Conservation (phyloP, 2,888 invertebrate species). For the Craniophora ligustri region DNA sequence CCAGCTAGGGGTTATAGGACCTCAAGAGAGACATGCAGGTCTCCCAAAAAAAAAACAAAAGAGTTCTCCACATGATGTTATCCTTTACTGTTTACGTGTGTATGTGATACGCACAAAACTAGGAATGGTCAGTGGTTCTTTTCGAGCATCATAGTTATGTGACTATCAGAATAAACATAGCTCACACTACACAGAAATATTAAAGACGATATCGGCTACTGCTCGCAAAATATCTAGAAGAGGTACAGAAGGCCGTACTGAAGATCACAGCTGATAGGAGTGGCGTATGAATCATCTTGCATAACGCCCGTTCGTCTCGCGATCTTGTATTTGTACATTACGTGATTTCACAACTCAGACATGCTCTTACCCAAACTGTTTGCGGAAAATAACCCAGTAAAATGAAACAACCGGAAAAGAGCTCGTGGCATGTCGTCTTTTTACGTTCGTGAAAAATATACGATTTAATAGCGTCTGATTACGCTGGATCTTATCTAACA, state of each 20-base stretch:
- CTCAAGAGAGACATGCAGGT: too few relatives aligned
- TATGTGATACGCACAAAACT: too few relatives aligned
- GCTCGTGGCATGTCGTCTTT: slow-evolving; percentile 48
- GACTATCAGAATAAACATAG: too few relatives aligned
- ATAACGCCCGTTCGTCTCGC: slow-evolving; percentile 43
- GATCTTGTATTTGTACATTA: slow-evolving; percentile 64
- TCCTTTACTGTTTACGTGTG: too few relatives aligned
- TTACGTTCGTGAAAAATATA: slow-evolving; percentile 7
- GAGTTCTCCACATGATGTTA: too few relatives aligned
- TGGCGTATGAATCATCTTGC: slow-evolving; percentile 63
- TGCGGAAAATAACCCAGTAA: slow-evolving; percentile 73
- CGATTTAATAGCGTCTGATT: not conserved
- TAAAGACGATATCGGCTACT: too few relatives aligned
- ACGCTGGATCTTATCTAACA: slow-evolving; percentile 10
- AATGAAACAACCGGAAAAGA: slow-evolving; percentile 67
- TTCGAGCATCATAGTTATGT: too few relatives aligned
- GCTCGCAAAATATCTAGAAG: too few relatives aligned
- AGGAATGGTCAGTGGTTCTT: too few relatives aligned
- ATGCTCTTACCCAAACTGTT: slow-evolving; percentile 77
- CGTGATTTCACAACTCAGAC: slow-evolving; percentile 69
- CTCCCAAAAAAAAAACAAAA: too few relatives aligned
- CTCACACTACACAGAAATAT: too few relatives aligned
- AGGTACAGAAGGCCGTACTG: not conserved
- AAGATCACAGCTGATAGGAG: not conserved
- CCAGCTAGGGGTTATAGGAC: too few relatives aligned